A percentile compares a stretch with the other conserved stretches of the same genome.
phyloP scores from a whole-genome alignment of 2,113 vertebrate genomes.

The Anser brachyrhynchus region DNA sequence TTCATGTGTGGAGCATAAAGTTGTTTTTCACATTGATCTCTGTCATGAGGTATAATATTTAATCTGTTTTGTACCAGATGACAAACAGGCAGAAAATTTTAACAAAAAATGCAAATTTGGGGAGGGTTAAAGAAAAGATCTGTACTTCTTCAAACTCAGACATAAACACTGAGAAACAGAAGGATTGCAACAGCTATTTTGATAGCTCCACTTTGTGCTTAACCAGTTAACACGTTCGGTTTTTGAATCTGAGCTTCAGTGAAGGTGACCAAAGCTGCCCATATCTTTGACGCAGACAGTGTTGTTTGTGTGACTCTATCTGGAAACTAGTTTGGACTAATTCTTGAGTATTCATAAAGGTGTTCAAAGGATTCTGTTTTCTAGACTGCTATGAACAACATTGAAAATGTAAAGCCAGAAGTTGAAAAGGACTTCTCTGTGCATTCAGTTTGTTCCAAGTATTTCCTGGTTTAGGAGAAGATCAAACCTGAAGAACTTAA shows the following conservation, averaged over 20 bases:
- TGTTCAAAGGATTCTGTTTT: neutral
- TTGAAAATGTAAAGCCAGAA: neutral
- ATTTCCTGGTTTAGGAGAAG: neutral
- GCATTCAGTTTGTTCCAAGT: neutral
- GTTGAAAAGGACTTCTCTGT: neutral
- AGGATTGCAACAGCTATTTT: neutral
- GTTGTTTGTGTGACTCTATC: neutral
- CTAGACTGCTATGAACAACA: neutral
- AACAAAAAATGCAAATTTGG: neutral
- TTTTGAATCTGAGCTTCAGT: neutral
- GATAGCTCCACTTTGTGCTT: neutral
- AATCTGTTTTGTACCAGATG: neutral
- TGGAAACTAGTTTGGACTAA: neutral
- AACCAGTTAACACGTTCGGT: accelerated
- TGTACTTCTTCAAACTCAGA: neutral
- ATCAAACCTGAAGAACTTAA: neutral
- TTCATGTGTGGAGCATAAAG: neutral
- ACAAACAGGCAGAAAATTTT: neutral
- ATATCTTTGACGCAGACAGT: accelerated
- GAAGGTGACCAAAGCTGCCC: accelerated
- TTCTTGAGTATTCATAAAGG: neutral
- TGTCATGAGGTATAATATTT: neutral
- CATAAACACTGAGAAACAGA: neutral
- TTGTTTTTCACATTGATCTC: neutral
- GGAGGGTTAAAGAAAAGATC: neutral